phyloP scores from a whole-genome alignment of 2,797 vertebrate species.

The Muraenolepis orangiensis region DNA sequence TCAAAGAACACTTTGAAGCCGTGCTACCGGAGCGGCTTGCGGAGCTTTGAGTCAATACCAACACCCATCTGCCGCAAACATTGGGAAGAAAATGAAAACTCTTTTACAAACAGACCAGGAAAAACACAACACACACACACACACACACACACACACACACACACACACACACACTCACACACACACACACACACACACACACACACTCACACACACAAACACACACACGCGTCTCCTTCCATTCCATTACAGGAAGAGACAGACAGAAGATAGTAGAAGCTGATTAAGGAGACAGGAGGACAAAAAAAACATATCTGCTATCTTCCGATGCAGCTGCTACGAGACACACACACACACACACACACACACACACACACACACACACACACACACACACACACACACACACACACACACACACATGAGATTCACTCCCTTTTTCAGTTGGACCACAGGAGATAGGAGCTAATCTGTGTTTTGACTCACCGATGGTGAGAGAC shows the following conservation, averaged over 20 bases:
- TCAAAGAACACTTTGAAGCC: too few relatives aligned
- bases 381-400: constrained; percentile 14
- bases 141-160: too few relatives aligned
- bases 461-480: constrained; percentile 31
- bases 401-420: constrained; percentile 22
- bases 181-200: too few relatives aligned
- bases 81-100: too few relatives aligned
- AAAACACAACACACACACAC: too few relatives aligned
- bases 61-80: too few relatives aligned
- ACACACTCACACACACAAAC: too few relatives aligned
- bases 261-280: not conserved
- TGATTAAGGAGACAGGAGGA: constrained; percentile 11
- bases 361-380: constrained; percentile 25
- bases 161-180: too few relatives aligned
- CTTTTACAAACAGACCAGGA: too few relatives aligned
- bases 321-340: not conserved
- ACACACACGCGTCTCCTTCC: too few relatives aligned
- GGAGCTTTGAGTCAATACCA: too few relatives aligned
- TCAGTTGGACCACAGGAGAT: constrained; percentile 11
- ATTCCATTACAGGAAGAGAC: not conserved
- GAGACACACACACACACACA: not conserved
- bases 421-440: constrained; percentile 23
- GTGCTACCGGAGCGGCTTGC: too few relatives aligned
- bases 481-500: constrained; percentile 17
- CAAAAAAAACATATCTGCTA: not conserved